Percentiles rank a stretch among this genome's conserved stretches.
Conservation (phyloP, 2,113 vertebrate genomes). For the Sigmodon hispidus region DNA sequence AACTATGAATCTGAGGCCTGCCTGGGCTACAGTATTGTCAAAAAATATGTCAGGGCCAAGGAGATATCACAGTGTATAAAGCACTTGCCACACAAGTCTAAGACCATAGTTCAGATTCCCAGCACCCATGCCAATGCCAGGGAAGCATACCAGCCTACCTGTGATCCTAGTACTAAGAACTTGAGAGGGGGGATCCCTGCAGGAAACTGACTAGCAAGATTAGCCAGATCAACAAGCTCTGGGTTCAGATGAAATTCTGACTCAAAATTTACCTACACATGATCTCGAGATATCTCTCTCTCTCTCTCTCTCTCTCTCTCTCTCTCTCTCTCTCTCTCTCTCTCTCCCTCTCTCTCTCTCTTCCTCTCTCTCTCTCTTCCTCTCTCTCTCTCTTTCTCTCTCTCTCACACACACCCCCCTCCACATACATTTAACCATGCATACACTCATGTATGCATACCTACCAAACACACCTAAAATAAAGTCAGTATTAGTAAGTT, state of each 20-base stretch:
- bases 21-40: background rate
- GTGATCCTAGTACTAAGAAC: background rate
- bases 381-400: too few species aligned
- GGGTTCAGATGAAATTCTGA: background rate
- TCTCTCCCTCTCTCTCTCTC: too few species aligned
- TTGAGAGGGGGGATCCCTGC: background rate
- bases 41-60: background rate
- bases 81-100: background rate
- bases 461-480: background rate
- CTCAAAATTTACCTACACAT: too few species aligned
- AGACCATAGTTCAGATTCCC: background rate
- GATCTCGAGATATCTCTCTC: too few species aligned
- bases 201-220: background rate
- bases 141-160: background rate
- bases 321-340: too few species aligned
- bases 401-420: background rate
- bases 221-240: background rate
- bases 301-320: too few species aligned
- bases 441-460: background rate
- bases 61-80: background rate
- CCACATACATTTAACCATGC: background rate
- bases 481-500: constrained; percentile 36
- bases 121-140: background rate
- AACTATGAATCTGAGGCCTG: background rate
- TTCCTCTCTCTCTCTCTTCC: too few species aligned